Evolutionary conservation across 2,113 vertebrate species (phyloP).

Genomic region (Rhinolophus sinicus): DNA sequence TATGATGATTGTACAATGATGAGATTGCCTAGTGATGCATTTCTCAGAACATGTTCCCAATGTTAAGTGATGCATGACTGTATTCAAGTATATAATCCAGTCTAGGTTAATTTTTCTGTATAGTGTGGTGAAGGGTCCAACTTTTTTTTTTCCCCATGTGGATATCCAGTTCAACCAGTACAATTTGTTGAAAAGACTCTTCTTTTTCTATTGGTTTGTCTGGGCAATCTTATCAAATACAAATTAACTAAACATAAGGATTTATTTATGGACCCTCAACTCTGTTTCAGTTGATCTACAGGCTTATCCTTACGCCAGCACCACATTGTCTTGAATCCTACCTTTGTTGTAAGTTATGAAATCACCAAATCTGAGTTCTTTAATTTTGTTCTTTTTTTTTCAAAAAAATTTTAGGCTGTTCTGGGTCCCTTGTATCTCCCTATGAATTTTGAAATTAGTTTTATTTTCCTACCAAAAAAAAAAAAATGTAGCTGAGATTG

Average conservation of each 20-base stretch:
- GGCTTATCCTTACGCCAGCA: background rate
- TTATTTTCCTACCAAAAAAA: background rate
- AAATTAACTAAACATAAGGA: background rate
- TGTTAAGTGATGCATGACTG: background rate
- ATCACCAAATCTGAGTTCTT: background rate
- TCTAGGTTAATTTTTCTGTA: background rate
- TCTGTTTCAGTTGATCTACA: background rate
- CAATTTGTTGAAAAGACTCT: background rate
- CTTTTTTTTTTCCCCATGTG: background rate
- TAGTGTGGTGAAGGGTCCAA: background rate
- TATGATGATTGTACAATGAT: background rate
- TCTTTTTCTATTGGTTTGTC: background rate
- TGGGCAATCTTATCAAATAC: background rate
- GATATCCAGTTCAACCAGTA: background rate
- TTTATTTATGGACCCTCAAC: background rate
- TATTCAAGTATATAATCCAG: background rate
- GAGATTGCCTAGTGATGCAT: background rate
- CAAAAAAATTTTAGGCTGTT: background rate
- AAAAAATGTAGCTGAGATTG: background rate
- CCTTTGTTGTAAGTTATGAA: background rate
- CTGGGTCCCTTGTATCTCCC: background rate
- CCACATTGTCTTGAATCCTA: background rate
- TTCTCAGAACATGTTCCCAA: background rate
- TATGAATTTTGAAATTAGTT: background rate
- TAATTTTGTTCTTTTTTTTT: background rate